A percentile compares a stretch with the other conserved stretches of the same genome.
Conservation (phyloP, 2,797 vertebrate species). For the Cercopithecus diana region DNA sequence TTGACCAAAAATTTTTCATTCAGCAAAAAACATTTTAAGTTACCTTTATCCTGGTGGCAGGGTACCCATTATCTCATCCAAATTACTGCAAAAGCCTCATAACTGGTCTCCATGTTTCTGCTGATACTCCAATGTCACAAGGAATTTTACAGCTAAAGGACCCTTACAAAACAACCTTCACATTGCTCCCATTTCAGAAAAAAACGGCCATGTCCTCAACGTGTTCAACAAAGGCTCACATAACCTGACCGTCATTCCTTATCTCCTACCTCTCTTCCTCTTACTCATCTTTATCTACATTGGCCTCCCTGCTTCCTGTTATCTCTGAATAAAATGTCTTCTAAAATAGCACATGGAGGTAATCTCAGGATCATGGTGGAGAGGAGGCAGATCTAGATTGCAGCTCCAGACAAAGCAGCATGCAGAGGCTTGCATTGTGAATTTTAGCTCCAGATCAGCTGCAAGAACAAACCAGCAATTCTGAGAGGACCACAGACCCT, state of each 20-base stretch:
- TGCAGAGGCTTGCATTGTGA: neutral
- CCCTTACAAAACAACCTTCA: neutral
- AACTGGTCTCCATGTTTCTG: neutral
- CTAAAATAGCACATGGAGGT: neutral
- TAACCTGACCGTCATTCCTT: neutral
- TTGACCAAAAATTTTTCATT: neutral
- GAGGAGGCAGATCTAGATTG: neutral
- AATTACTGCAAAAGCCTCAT: neutral
- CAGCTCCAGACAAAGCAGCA: neutral
- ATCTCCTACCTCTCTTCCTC: neutral
- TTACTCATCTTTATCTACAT: neutral
- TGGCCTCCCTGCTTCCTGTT: neutral
- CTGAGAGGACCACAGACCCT: neutral
- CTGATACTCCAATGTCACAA: neutral
- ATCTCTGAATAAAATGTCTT: neutral
- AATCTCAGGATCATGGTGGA: neutral
- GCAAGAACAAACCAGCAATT: neutral
- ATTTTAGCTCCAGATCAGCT: neutral
- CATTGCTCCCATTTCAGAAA: neutral
- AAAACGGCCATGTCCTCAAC: neutral
- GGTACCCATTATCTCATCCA: neutral
- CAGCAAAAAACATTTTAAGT: slow-evolving; percentile 18
- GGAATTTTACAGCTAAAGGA: neutral
- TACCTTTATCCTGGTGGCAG: neutral
- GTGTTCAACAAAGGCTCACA: neutral